Base-by-base conservation (phyloP, 2,113 vertebrate species). In the Mesembrinibis cayennensis region DNA sequence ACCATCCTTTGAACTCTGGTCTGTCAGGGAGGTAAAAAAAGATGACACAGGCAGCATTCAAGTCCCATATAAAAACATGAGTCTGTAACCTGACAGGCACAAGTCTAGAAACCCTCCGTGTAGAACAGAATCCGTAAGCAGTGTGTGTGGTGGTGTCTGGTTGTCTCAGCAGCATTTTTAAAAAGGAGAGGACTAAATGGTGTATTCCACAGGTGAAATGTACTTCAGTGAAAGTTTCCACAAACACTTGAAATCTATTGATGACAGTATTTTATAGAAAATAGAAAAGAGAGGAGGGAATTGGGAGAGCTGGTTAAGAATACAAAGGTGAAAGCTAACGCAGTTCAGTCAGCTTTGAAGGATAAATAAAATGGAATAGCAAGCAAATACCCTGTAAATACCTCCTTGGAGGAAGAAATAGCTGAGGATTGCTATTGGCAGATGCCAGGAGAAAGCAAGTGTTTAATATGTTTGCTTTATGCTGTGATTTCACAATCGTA, bases 61-160 rank as follows among this genome's bases (percentile, higher is more conserved):
- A 73, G 55, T 81, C 30, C 14, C 10, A 6, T 42, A 42, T 38
- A 14, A 83, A 63, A 73, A 16, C 16, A 6, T 36, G 30, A 56
- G 26, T 65, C 26, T 83, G 30, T 85, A 36, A 62, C 16, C 49
- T 73, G 67, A 42, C 30, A 32, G 0, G 0, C 21, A 8, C n/a
- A 52, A 45, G 21, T 58, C 34, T 69, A 26, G 38, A 82, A 88
- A 30, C 6, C 25, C 10, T n/a, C 29, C 2, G 1, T 49, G 19
- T 25, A 62, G 34, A 81, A 16, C 26, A 76, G 47, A 42, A 42
- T 79, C 50, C 2, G 1, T 81, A 36, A 76, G 38, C 0, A 1
- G 5, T n/a, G 21, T 30, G 4, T n/a, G 23, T 53, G 34, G 16
- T 83, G 7, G 5, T 72, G 22, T 58, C 58, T 63, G 44, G 4